Conservation (phyloP, 2,113 vertebrate species). For the Crotophaga sulcirostris region DNA sequence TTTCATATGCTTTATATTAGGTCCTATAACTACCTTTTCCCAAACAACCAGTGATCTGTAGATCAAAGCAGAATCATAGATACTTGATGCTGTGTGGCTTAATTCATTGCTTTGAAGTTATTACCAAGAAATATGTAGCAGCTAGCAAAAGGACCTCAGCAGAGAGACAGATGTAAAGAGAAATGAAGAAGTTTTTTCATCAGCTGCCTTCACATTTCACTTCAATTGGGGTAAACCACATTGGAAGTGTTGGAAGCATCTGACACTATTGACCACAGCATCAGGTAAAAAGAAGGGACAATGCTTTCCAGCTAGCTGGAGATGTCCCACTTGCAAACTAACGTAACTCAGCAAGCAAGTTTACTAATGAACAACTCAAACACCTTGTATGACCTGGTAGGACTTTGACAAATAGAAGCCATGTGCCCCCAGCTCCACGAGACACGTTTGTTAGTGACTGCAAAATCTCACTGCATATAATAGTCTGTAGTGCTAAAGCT, state of each 20-base stretch:
- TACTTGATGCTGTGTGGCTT: neutral
- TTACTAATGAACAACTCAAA: neutral
- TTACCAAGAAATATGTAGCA: neutral
- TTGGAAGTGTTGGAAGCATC: neutral
- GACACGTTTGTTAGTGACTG: neutral
- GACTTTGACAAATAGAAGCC: neutral
- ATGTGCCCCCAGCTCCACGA: neutral
- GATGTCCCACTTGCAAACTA: neutral
- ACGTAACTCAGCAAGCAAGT: neutral
- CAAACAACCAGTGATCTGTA: neutral
- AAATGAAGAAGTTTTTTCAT: neutral
- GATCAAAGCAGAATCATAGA: neutral
- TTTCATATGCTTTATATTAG: neutral
- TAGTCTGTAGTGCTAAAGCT: rapidly evolving
- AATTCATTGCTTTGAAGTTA: neutral
- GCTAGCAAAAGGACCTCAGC: neutral
- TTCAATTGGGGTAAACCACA: neutral
- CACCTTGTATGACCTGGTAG: neutral
- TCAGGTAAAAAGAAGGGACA: neutral
- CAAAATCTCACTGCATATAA: neutral
- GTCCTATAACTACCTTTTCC: neutral
- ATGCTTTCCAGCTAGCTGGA: neutral
- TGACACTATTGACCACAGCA: neutral
- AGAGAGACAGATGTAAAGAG: neutral
- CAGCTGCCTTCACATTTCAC: neutral